Evolutionary conservation across 1,140 invertebrate species (phyloP).

Genomic region (Trichonephila clavipes): DNA sequence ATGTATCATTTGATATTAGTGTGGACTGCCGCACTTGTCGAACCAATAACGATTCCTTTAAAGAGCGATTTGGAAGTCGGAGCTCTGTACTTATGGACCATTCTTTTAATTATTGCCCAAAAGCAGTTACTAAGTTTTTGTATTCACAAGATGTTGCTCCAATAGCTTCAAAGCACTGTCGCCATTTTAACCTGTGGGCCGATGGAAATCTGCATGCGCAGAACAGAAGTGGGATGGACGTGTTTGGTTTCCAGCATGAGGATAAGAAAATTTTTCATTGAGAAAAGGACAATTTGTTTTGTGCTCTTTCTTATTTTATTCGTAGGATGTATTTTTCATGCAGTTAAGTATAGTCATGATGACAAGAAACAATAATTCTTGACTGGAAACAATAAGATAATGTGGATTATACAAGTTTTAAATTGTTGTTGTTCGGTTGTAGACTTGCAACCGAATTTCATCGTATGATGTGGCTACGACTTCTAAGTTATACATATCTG

Average conservation of each 20-base stretch:
- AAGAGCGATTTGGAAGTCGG: slow-evolving; percentile 16
- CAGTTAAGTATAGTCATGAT: no score
- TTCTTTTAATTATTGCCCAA: slow-evolving; percentile 32
- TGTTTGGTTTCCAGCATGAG: not conserved
- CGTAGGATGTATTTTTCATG: no score
- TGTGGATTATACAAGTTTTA: no score
- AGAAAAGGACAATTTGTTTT: no score
- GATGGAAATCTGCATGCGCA: not conserved
- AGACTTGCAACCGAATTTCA: no score
- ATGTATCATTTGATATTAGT: not conserved
- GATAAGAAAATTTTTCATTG: no score
- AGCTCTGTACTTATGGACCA: slow-evolving; percentile 22
- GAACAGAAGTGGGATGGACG: not conserved
- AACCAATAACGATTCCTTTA: slow-evolving; percentile 30
- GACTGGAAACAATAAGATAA: no score
- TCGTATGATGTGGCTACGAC: no score
- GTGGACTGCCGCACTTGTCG: slow-evolving; percentile 7
- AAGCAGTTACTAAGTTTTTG: slow-evolving; percentile 21
- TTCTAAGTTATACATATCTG: no score
- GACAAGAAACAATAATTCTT: no score
- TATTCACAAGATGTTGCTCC: slow-evolving; percentile 9
- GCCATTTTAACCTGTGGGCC: not conserved
- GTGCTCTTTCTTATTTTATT: no score
- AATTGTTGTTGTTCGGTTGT: no score
- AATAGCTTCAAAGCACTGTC: not conserved